Base-by-base conservation (phyloP, 2,797 vertebrate genomes). In the Lemur catta region DNA sequence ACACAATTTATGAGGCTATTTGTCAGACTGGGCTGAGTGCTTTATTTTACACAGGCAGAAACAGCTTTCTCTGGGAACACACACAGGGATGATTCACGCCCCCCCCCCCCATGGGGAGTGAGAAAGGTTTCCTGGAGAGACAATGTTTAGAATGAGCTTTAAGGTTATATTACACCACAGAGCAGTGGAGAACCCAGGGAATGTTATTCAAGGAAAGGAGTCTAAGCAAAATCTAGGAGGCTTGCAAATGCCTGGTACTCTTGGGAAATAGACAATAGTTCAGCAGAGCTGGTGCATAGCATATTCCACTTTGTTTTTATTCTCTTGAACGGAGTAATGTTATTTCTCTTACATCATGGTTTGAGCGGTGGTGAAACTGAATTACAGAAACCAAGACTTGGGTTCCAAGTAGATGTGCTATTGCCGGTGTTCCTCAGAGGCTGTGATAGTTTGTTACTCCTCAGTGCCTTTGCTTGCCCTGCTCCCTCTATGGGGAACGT, bases 391-490 rank as follows among this genome's bases (percentile, higher is more conserved):
- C 30, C 20, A 24, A 26, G 17, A 33, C 26, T 81, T 20, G 78
- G 78, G 22, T n/a, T 78, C 48, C 18, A 52, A 78, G 75, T 35
- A 52, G 18, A 52, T 63, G 18, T 41, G 28, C 24, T 82, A 1
- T 46, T 46, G 35, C 38, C 28, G 48, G 43, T n/a, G 67, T 24
- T 43, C 33, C 52, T 81, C 33, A 28, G n/a, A 78, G 65, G 3
- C 79, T 63, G 22, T 18, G 18, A 80, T 18, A 17, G 50, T 55
- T 48, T n/a, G 18, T 79, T 84, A 50, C 6, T 57, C 20, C 38
- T 61, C 7, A 48, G 7, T 7, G 14, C 2, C 38, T 84, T 80
- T 26, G 9, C 10, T 88, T 2, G 0, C 0, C 0, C 4, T 5
- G 8, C 30, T 50, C 15, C 50, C 28, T 78, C 48, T 55, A 0